A percentile compares a stretch with the other conserved stretches of the same genome.
These are phyloP conservation scores for Brachionus manjavacas DNA, from an alignment of 1,140 invertebrate species.

Conservation along the genomic window DNA sequence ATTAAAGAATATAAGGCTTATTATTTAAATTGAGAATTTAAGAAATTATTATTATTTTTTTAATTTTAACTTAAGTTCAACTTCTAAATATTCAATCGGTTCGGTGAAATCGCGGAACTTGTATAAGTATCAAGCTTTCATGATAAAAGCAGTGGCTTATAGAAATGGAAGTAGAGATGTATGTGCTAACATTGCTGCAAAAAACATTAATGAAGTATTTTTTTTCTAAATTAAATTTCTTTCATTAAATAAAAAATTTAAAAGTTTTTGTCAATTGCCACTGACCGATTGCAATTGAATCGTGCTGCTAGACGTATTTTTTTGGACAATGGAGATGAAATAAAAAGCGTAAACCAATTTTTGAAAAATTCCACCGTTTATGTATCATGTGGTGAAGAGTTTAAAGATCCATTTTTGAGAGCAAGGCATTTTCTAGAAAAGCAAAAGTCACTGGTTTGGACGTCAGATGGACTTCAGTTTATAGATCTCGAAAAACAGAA, in stretches of 20 bases:
- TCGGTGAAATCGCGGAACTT: not conserved
- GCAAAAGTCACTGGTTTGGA: conserved; percentile 28
- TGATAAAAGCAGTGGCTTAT: conserved; percentile 35
- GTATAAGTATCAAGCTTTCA: not conserved
- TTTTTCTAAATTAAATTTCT: not conserved
- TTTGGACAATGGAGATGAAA: conserved; percentile 32
- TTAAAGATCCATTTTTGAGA: conserved; percentile 50
- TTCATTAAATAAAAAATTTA: not conserved
- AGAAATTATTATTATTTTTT: not conserved
- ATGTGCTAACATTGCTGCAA: not conserved
- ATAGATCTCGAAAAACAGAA: not conserved
- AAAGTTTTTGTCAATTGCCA: conserved; percentile 34
- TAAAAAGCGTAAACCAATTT: conserved; percentile 47
- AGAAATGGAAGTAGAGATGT: conserved; percentile 22
- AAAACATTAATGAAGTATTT: conserved; percentile 15
- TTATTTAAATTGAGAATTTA: not conserved
- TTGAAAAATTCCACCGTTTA: conserved; percentile 50
- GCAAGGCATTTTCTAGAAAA: conserved; percentile 41
- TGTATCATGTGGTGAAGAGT: conserved; percentile 56
- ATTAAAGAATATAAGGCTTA: too few species aligned
- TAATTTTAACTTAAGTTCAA: not conserved
- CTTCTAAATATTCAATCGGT: not conserved
- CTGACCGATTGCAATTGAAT: conserved; percentile 7
- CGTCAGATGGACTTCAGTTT: conserved; percentile 31
- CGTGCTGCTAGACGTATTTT: conserved; percentile 29